These are phyloP conservation scores for Antechinus flavipes DNA, from an alignment of 2,113 vertebrate species.

Conservation along the genomic window DNA sequence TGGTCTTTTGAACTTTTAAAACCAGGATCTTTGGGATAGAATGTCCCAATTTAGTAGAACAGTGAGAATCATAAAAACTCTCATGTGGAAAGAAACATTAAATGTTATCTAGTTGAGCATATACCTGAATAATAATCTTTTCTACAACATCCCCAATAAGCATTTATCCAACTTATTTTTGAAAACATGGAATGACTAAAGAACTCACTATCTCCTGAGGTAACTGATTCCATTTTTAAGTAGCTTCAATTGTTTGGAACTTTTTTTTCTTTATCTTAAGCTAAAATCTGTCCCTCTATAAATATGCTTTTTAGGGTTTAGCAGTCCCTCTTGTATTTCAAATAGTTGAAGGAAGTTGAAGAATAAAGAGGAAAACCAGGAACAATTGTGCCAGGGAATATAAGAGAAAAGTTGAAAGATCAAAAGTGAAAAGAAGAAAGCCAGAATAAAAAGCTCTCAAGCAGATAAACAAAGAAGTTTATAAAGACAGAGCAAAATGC, in stretches of 20 bases:
- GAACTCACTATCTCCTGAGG: not conserved
- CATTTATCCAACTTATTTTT: not conserved
- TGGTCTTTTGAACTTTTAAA: not conserved
- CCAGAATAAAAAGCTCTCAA: not conserved
- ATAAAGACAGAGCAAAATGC: not conserved
- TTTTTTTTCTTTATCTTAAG: not conserved
- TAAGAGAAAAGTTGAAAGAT: not conserved
- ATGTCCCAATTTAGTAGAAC: not conserved
- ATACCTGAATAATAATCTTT: not conserved
- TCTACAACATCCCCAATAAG: not conserved
- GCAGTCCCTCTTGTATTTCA: not conserved
- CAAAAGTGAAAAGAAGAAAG: not conserved
- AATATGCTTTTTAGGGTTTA: not conserved
- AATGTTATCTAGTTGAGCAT: not conserved
- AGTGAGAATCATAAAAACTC: not conserved
- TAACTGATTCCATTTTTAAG: not conserved
- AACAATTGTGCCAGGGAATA: not conserved
- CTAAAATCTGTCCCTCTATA: not conserved
- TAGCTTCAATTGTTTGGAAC: not conserved
- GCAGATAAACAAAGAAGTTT: not conserved
- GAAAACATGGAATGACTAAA: not conserved
- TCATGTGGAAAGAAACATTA: not conserved
- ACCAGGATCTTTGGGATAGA: fast-evolving
- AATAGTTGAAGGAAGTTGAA: not conserved
- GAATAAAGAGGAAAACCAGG: not conserved